These are phyloP conservation scores for Vidua chalybeata DNA, from an alignment of 2,113 vertebrate genomes.

Conservation along the genomic window DNA sequence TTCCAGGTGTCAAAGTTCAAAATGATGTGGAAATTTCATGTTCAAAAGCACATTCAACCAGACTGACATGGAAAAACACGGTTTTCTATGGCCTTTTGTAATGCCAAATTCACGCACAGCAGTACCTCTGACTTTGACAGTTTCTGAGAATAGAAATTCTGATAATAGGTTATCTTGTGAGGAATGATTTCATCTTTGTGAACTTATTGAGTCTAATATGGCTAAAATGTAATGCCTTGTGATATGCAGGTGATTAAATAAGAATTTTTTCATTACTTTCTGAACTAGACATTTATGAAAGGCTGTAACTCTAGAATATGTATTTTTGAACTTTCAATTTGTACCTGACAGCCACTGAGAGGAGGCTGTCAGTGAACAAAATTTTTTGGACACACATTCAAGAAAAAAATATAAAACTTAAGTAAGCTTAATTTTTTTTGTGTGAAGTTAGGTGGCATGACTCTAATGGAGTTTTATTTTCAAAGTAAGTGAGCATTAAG, in stretches of 20 bases:
- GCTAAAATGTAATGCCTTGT: background rate
- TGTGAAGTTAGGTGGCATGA: background rate
- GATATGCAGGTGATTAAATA: background rate
- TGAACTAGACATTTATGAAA: background rate
- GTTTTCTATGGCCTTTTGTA: background rate
- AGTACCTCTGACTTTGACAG: background rate
- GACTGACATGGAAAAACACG: background rate
- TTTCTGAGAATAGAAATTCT: background rate
- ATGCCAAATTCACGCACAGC: fast-evolving
- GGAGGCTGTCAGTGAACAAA: background rate
- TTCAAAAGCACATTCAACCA: background rate
- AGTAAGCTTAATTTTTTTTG: background rate
- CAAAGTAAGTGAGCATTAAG: background rate
- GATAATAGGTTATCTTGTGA: background rate
- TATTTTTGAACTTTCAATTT: background rate
- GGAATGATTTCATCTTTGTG: background rate
- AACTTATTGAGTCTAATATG: background rate
- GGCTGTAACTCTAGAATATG: background rate
- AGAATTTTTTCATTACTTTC: background rate
- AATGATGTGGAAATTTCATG: background rate
- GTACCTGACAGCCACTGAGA: background rate
- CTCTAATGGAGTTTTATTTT: background rate
- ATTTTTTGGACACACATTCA: background rate
- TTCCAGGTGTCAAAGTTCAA: background rate
- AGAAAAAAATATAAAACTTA: background rate